phyloP scores from a whole-genome alignment of 2,797 vertebrate genomes.

The Ciconia nigra region DNA sequence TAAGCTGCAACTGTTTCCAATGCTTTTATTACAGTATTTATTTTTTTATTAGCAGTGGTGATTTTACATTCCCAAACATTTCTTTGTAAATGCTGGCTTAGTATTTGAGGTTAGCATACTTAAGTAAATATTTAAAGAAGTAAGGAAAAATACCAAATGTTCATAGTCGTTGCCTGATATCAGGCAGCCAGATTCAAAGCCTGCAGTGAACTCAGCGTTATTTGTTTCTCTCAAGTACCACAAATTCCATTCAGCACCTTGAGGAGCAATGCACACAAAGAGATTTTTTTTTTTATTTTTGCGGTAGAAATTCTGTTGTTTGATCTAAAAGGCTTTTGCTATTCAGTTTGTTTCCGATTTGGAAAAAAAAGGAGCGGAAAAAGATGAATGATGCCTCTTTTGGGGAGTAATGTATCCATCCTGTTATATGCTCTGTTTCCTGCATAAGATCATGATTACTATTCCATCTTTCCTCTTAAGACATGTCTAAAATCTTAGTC shows the following conservation, averaged over 20 bases:
- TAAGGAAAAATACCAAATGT: slow-evolving; percentile 10
- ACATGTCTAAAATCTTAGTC: not conserved
- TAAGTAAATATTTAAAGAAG: slow-evolving; percentile 39
- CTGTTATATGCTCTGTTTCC: not conserved
- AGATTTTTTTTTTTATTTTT: not conserved
- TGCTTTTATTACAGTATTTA: not conserved
- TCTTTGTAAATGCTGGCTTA: slow-evolving; percentile 41
- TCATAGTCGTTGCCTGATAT: not conserved
- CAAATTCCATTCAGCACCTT: not conserved
- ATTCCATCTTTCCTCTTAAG: slow-evolving; percentile 23
- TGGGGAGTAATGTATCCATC: not conserved
- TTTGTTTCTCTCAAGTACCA: not conserved
- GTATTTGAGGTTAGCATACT: not conserved
- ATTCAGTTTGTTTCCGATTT: not conserved
- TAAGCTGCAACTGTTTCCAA: not conserved
- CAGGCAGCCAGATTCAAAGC: not conserved
- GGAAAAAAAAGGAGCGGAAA: not conserved
- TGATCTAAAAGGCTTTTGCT: not conserved
- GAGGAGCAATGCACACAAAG: not conserved
- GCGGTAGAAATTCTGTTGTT: not conserved
- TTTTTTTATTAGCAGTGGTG: not conserved
- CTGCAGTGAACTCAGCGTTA: not conserved
- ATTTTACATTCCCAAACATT: slow-evolving; percentile 29
- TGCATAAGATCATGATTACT: not conserved
- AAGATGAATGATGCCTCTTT: not conserved